Conservation (phyloP, 1,140 invertebrate genomes). For the Heliconius eleuchia region DNA sequence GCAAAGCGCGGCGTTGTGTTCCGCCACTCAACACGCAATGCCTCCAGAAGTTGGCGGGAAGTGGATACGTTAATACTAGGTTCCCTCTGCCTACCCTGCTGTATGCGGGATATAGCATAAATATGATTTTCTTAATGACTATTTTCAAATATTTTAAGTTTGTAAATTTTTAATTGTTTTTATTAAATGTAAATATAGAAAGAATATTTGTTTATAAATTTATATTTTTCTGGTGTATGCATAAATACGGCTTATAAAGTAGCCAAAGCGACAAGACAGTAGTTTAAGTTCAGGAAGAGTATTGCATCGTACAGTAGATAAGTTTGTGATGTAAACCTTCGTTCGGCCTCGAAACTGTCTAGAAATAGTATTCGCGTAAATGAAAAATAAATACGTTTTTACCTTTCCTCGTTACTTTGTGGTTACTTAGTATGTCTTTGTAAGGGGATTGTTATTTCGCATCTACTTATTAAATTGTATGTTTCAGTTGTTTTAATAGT, state of each 20-base stretch:
- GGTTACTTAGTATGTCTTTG: background rate
- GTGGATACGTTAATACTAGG: too few species aligned
- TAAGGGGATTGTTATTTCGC: background rate
- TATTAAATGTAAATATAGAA: background rate
- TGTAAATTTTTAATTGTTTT: background rate
- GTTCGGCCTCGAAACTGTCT: conserved; percentile 34
- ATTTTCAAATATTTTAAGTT: too few species aligned
- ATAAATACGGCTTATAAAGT: background rate
- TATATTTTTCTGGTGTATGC: background rate
- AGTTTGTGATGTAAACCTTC: conserved; percentile 31
- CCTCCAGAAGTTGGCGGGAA: too few species aligned
- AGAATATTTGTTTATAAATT: background rate
- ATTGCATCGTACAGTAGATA: conserved; percentile 4
- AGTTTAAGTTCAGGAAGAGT: background rate
- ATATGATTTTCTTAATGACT: too few species aligned
- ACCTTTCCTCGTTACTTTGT: background rate
- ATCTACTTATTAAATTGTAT: too few species aligned
- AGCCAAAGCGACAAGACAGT: background rate
- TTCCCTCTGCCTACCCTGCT: too few species aligned
- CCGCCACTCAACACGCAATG: too few species aligned
- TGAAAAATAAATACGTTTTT: background rate
- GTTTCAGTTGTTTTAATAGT: background rate
- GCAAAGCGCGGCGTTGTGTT: too few species aligned
- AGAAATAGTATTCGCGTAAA: background rate
- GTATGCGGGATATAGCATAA: too few species aligned